Evolutionary conservation across 1,140 invertebrate genomes (phyloP).

Genomic region (Eubasilissa regina): DNA sequence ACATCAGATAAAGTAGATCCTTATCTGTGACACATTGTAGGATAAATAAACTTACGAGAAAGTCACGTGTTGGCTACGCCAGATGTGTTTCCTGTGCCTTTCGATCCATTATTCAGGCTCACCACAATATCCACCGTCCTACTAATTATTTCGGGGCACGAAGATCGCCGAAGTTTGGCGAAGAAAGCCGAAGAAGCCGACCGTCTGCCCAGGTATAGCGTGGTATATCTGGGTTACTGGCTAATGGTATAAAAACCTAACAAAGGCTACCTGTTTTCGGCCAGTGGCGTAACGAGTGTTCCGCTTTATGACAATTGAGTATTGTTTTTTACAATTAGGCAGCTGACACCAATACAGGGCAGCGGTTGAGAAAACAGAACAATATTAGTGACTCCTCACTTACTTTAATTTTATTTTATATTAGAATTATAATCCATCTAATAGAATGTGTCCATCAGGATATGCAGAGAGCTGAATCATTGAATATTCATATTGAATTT

Average conservation of each 20-base stretch:
- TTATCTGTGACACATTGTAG: too few species aligned
- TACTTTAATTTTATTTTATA: too few species aligned
- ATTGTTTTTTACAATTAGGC: too few species aligned
- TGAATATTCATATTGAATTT: too few species aligned
- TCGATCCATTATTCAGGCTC: constrained; percentile 13
- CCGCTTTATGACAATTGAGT: too few species aligned
- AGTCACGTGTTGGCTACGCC: background rate
- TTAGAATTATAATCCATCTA: too few species aligned
- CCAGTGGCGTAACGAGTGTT: constrained; percentile 2
- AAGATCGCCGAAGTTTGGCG: constrained; percentile 32
- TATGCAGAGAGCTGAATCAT: too few species aligned
- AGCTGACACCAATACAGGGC: too few species aligned
- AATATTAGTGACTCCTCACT: too few species aligned
- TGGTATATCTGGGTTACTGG: constrained; percentile 10
- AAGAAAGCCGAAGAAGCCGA: constrained; percentile 11
- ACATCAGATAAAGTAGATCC: too few species aligned
- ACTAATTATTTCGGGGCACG: constrained; percentile 30
- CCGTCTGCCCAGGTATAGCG: constrained; percentile 14
- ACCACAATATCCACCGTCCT: constrained; percentile 11
- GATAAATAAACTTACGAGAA: constrained; percentile 1
- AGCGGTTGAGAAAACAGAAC: too few species aligned
- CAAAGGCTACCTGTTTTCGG: constrained; percentile 23
- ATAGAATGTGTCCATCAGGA: too few species aligned
- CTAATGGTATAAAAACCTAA: constrained; percentile 24
- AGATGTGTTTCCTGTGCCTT: background rate